A percentile compares a stretch with the other conserved stretches of the same genome.
phyloP scores from a whole-genome alignment of 2,113 vertebrate genomes.

The Dromiciops gliroides region DNA sequence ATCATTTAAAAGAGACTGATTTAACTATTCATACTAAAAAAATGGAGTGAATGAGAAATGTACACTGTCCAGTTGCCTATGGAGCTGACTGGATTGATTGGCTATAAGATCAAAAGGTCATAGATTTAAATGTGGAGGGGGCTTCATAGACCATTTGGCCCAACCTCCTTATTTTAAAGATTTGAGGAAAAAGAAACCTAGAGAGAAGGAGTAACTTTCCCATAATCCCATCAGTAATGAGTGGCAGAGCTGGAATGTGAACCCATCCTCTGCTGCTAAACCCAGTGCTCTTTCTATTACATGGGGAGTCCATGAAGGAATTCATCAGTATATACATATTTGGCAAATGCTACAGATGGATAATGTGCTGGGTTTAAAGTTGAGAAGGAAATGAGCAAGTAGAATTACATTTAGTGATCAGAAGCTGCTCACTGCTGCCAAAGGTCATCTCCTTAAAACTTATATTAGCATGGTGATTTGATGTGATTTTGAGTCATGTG shows the following conservation, averaged over 20 bases:
- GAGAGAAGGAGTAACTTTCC: background rate
- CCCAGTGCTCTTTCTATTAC: background rate
- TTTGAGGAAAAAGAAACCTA: background rate
- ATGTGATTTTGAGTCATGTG: background rate
- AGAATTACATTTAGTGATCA: background rate
- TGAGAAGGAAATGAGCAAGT: background rate
- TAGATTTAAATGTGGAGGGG: background rate
- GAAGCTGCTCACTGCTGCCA: background rate
- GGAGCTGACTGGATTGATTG: background rate
- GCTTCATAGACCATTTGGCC: background rate
- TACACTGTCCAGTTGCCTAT: background rate
- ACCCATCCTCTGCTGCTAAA: background rate
- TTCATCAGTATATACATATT: background rate
- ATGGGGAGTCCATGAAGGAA: background rate
- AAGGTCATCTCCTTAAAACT: background rate
- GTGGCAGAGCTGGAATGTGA: background rate
- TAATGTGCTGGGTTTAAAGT: background rate
- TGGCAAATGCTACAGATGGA: background rate
- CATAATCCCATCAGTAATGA: background rate
- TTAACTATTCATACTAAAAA: background rate
- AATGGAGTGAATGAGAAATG: background rate
- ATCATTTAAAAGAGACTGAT: background rate
- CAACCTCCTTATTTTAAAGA: background rate
- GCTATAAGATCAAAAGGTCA: background rate
- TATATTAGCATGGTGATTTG: background rate